These are phyloP conservation scores for Drosophila percnosoma DNA, from an alignment of 2,888 invertebrate species.

Conservation along the genomic window DNA sequence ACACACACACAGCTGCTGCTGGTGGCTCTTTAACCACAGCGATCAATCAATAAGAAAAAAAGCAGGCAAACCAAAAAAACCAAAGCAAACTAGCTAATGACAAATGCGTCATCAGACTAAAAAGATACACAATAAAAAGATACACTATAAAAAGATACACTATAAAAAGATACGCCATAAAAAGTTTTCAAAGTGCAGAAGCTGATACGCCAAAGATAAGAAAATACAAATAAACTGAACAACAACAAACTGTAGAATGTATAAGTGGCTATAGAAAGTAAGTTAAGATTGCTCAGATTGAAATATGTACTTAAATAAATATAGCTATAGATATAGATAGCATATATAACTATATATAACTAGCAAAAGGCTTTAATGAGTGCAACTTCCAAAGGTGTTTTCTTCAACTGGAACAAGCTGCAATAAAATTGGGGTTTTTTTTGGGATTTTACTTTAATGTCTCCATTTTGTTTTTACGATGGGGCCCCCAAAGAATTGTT, in stretches of 20 bases:
- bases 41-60: slow-evolving; percentile 60
- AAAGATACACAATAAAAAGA: slow-evolving; percentile 19
- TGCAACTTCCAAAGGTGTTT: neutral
- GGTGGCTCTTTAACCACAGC: slow-evolving; percentile 31
- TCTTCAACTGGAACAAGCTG: neutral
- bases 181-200: neutral
- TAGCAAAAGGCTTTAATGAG: neutral
- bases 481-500: slow-evolving; percentile 12
- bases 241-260: neutral
- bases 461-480: slow-evolving; percentile 33
- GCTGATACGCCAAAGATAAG: too few species aligned
- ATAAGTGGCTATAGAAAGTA: neutral
- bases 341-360: too few species aligned
- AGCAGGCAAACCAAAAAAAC: slow-evolving; percentile 19
- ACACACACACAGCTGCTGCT: slow-evolving; percentile 42
- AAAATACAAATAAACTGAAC: neutral
- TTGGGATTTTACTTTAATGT: slow-evolving; percentile 20
- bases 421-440: neutral
- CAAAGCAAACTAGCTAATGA: slow-evolving; percentile 8
- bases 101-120: slow-evolving; percentile 18
- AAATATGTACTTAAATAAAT: neutral
- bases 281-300: neutral
- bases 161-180: slow-evolving; percentile 22
- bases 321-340: neutral
- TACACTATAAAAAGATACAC: slow-evolving; percentile 30